These are phyloP conservation scores for Coecobrya sp. DNA, from an alignment of 2,888 invertebrate genomes.

Conservation along the genomic window DNA sequence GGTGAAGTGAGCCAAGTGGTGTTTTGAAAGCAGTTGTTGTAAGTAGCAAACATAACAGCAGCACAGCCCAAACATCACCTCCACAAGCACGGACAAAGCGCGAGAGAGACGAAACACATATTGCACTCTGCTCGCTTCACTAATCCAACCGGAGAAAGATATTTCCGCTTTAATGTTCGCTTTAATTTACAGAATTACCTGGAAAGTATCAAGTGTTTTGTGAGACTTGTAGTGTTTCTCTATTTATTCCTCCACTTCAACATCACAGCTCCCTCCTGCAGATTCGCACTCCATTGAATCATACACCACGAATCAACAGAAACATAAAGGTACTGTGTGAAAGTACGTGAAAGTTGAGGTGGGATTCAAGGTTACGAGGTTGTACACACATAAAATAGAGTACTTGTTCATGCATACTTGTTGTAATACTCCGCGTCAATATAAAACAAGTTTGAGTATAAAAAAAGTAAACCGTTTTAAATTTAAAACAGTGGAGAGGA, in stretches of 20 bases:
- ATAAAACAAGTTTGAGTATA: not conserved
- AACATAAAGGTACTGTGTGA: not conserved
- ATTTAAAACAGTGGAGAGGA: not conserved
- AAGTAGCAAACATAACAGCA: constrained; percentile 17
- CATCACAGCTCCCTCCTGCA: constrained; percentile 14
- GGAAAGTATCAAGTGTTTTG: constrained; percentile 13
- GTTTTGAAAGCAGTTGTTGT: constrained; percentile 35
- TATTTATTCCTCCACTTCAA: not conserved
- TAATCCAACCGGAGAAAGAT: constrained; percentile 27
- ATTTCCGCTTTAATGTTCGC: constrained; percentile 46
- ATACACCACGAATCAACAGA: not conserved
- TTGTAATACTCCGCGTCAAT: not conserved
- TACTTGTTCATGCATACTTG: not conserved
- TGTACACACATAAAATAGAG: not conserved
- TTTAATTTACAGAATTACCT: constrained; percentile 65
- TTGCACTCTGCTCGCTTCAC: not conserved
- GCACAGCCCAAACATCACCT: not conserved
- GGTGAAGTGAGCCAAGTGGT: constrained; percentile 70
- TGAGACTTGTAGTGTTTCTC: not conserved
- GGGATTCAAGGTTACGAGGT: not conserved
- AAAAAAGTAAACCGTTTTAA: constrained; percentile 4
- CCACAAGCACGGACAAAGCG: not conserved
- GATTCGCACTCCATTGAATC: constrained; percentile 24
- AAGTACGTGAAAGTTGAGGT: not conserved
- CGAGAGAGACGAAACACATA: not conserved